phyloP scores from a whole-genome alignment of 2,888 invertebrate species.

The Leptopilina syphax region DNA sequence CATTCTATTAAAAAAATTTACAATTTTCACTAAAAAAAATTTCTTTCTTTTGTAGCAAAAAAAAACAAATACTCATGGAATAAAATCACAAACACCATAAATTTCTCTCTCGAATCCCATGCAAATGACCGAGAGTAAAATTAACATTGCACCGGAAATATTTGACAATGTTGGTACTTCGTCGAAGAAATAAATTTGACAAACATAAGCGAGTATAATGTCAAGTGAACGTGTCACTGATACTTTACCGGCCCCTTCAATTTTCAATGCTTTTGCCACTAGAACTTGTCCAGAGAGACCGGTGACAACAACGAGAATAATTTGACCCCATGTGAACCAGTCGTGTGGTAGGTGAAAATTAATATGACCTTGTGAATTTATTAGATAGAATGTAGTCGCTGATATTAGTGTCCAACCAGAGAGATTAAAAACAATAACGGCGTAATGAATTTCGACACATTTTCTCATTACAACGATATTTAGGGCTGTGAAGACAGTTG shows the following conservation, averaged over 20 bases:
- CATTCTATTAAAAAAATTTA: too few species aligned
- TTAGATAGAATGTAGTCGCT: constrained; percentile 68
- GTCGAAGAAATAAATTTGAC: constrained; percentile 76
- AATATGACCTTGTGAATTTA: constrained; percentile 61
- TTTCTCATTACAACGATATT: constrained; percentile 78
- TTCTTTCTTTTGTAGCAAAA: too few species aligned
- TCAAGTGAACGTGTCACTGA: constrained; percentile 77
- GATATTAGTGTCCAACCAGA: constrained; percentile 75
- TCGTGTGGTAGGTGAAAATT: constrained; percentile 62
- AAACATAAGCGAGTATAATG: constrained; percentile 76
- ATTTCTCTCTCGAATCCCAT: constrained; percentile 77
- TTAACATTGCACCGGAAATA: constrained; percentile 73
- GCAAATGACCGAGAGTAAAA: constrained; percentile 74
- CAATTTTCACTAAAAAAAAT: too few species aligned
- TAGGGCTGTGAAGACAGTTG: constrained; percentile 76
- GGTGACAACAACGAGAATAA: constrained; percentile 69
- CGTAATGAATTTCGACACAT: constrained; percentile 77
- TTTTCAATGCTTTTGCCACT: constrained; percentile 76
- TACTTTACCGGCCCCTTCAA: constrained; percentile 77
- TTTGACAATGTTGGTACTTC: constrained; percentile 75
- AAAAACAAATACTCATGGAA: constrained; percentile 62
- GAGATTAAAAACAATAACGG: constrained; percentile 75
- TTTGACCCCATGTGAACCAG: constrained; percentile 69
- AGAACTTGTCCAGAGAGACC: constrained; percentile 76
- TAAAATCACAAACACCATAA: constrained; percentile 72